Conservation (phyloP, 2,888 invertebrate genomes). For the Ormyrus nitidulus region DNA sequence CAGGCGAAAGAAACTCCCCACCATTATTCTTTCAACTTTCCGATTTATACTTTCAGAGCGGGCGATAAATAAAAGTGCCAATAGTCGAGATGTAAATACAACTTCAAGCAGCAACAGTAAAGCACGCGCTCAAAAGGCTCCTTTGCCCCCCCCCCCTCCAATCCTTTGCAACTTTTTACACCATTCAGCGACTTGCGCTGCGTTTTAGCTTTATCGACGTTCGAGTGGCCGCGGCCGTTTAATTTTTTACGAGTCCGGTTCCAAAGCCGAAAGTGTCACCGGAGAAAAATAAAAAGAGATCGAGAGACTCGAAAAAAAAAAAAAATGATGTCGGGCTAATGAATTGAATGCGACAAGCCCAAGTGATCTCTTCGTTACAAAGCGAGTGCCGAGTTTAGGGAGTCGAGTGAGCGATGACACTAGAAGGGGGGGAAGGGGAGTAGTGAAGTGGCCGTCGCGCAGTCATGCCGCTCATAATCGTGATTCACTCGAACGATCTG, state of each 20-base stretch:
- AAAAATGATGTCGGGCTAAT: not conserved
- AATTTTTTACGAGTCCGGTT: not conserved
- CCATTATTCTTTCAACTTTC: not conserved
- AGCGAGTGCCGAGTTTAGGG: not conserved
- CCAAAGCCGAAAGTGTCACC: not conserved
- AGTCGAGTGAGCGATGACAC: slow-evolving; percentile 35
- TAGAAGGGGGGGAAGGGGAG: not conserved
- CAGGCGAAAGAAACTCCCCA: too few relatives aligned
- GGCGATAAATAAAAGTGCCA: slow-evolving; percentile 1
- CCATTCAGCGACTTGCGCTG: not conserved
- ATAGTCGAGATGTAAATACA: not conserved
- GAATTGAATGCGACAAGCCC: slow-evolving; percentile 41
- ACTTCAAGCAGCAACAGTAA: not conserved
- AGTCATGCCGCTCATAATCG: slow-evolving; percentile 41
- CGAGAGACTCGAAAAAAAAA: not conserved
- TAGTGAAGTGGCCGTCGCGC: slow-evolving; percentile 26
- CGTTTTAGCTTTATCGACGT: not conserved
- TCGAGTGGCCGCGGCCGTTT: not conserved
- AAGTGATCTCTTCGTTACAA: slow-evolving; percentile 38
- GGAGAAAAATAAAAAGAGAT: not conserved
- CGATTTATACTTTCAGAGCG: not conserved
- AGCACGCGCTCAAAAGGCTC: not conserved
- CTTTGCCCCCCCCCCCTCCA: not conserved
- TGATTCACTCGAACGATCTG: slow-evolving; percentile 48
- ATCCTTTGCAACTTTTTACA: not conserved